Conservation (phyloP, 2,113 vertebrate genomes). For the Triplophysa siluroides region DNA sequence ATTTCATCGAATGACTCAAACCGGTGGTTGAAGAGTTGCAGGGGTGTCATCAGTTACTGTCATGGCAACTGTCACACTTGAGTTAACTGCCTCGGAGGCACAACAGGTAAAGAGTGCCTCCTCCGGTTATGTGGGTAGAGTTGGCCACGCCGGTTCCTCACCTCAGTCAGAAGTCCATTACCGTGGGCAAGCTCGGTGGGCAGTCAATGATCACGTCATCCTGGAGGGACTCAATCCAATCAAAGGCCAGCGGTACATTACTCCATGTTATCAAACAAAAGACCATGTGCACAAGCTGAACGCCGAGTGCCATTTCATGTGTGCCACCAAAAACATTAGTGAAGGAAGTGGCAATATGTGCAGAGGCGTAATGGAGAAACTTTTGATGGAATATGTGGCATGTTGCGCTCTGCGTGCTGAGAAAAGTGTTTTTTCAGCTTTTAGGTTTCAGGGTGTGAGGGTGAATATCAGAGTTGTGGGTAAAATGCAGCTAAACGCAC, state of each 20-base stretch:
- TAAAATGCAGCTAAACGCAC: too few relatives aligned
- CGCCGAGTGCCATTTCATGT: not conserved
- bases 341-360: not conserved
- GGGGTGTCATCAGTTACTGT: conserved; percentile 46
- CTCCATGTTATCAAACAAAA: conserved; percentile 35
- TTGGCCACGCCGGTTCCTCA: not conserved
- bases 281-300: not conserved
- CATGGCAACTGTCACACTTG: conserved; percentile 37
- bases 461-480: too few relatives aligned
- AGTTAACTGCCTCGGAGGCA: conserved; percentile 47
- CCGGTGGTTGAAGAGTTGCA: conserved; percentile 38
- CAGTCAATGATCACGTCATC: conserved; percentile 29
- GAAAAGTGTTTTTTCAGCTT: not conserved
- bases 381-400: not conserved
- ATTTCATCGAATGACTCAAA: conserved; percentile 29
- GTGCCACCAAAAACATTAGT: not conserved
- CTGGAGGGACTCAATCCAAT: conserved; percentile 37
- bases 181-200: conserved; percentile 6
- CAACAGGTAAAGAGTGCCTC: conserved; percentile 7
- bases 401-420: not conserved
- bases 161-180: conserved; percentile 34
- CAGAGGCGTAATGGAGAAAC: not conserved
- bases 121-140: conserved; percentile 26
- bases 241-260: conserved; percentile 36
- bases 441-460: too few relatives aligned